A percentile compares a stretch with the other conserved stretches of the same genome.
Conservation (phyloP, 1,140 invertebrate genomes). For the Tetramorium parvispinum region DNA sequence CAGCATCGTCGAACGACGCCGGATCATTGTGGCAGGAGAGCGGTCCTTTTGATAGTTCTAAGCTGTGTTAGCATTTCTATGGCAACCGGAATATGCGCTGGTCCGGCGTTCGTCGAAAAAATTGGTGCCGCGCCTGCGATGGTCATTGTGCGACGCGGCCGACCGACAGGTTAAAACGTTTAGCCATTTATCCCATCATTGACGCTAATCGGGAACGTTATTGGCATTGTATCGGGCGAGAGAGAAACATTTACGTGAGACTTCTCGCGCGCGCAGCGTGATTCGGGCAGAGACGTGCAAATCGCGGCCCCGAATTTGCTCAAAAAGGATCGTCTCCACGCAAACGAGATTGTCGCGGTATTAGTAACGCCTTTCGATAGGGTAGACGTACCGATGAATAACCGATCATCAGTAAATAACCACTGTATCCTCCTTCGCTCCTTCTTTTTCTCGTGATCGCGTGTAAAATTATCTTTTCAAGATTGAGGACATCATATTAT, state of each 20-base stretch:
- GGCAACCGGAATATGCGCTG: conserved; percentile 65
- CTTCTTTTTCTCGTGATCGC: background rate
- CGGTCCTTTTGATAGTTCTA: conserved; percentile 73
- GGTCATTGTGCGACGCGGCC: conserved; percentile 62
- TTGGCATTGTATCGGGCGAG: conserved; percentile 24
- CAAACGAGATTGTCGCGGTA: conserved; percentile 25
- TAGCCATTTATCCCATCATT: conserved; percentile 74
- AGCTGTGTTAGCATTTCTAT: conserved; percentile 74
- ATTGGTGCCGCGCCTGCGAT: conserved; percentile 59
- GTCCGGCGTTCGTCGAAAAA: conserved; percentile 57
- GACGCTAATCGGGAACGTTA: conserved; percentile 68
- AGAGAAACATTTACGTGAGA: conserved; percentile 17
- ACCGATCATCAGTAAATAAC: conserved; percentile 18
- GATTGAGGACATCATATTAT: background rate
- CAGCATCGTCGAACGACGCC: conserved; percentile 51
- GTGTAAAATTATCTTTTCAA: background rate
- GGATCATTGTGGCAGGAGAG: conserved; percentile 64
- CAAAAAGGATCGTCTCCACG: background rate
- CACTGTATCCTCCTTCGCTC: background rate
- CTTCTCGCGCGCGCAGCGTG: background rate
- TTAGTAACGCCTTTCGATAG: background rate
- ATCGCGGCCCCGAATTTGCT: conserved; percentile 43
- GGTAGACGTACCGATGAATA: background rate
- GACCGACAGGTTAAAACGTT: conserved; percentile 66
- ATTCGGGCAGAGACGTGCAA: conserved; percentile 49